phyloP scores from a whole-genome alignment of 2,113 vertebrate genomes.

The Turdus rufiventris region DNA sequence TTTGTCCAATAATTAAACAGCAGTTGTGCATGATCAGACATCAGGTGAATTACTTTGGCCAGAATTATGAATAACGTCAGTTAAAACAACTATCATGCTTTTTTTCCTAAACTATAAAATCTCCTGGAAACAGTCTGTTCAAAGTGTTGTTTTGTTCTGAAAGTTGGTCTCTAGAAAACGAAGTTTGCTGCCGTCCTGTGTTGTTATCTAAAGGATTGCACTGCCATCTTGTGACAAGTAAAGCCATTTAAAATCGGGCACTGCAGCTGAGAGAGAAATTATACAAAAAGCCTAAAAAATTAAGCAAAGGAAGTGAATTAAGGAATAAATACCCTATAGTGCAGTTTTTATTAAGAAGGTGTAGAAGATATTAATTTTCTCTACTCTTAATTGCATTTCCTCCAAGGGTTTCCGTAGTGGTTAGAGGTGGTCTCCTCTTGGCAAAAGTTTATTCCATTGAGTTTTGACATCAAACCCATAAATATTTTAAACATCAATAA shows the following conservation, averaged over 20 bases:
- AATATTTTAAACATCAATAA: background rate
- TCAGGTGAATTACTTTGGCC: background rate
- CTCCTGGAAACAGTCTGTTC: background rate
- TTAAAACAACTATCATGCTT: background rate
- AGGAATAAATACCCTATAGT: background rate
- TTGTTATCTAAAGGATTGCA: conserved; percentile 5
- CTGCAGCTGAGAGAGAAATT: background rate
- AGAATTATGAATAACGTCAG: background rate
- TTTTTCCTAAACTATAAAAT: background rate
- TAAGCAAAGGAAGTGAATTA: background rate
- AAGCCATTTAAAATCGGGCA: background rate
- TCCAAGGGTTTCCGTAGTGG: background rate
- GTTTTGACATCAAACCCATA: background rate
- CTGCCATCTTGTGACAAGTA: conserved; percentile 61
- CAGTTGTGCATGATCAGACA: background rate
- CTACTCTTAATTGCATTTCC: background rate
- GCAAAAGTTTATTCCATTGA: background rate
- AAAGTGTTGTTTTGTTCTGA: background rate
- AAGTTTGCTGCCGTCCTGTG: accelerated
- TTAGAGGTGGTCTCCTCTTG: background rate
- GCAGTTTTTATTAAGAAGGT: background rate
- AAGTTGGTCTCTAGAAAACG: background rate
- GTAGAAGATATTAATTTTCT: background rate
- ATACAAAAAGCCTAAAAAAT: background rate
- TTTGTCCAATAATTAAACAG: background rate